phyloP scores from a whole-genome alignment of 2,113 vertebrate species.

The Polypterus senegalus region DNA sequence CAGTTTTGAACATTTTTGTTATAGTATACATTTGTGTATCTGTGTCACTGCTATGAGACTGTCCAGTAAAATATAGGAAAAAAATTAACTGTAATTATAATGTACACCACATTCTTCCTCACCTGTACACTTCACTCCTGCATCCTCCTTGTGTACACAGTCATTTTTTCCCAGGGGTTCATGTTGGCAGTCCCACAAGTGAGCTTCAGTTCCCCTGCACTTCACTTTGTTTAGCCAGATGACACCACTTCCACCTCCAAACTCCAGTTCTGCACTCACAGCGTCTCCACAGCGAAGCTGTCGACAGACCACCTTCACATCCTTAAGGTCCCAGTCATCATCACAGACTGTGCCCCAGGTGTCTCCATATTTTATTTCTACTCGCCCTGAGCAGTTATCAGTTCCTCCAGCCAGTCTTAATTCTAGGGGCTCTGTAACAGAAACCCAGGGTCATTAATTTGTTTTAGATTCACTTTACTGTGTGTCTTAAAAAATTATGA shows the following conservation, averaged over 20 bases:
- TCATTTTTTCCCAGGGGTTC: not conserved
- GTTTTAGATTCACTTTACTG: no score
- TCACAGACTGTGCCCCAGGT: constrained; percentile 1
- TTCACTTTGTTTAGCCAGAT: constrained; percentile 10
- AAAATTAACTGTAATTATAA: no score
- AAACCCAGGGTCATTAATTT: no score
- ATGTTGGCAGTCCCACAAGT: constrained; percentile 10
- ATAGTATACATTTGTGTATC: no score
- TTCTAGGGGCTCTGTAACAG: not conserved
- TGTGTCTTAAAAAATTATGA: no score
- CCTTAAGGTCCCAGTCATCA: constrained; percentile 2
- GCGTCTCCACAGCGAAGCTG: constrained; percentile 1
- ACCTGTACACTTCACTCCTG: constrained; percentile 2
- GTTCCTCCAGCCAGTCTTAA: not conserved
- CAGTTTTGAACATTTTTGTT: no score
- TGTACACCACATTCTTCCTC: not conserved
- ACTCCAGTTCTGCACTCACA: constrained; percentile 1
- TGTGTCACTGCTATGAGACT: no score
- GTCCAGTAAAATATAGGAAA: no score
- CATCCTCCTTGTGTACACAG: constrained; percentile 1
- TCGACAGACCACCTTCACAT: constrained; percentile 1
- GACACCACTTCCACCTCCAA: not conserved
- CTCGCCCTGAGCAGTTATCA: not conserved
- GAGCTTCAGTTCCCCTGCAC: constrained; percentile 2
- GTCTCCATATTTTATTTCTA: not conserved